Percentiles rank a stretch among this genome's conserved stretches.
These are phyloP conservation scores for Aldrovandia affinis DNA, from an alignment of 2,797 vertebrate species.

Conservation along the genomic window DNA sequence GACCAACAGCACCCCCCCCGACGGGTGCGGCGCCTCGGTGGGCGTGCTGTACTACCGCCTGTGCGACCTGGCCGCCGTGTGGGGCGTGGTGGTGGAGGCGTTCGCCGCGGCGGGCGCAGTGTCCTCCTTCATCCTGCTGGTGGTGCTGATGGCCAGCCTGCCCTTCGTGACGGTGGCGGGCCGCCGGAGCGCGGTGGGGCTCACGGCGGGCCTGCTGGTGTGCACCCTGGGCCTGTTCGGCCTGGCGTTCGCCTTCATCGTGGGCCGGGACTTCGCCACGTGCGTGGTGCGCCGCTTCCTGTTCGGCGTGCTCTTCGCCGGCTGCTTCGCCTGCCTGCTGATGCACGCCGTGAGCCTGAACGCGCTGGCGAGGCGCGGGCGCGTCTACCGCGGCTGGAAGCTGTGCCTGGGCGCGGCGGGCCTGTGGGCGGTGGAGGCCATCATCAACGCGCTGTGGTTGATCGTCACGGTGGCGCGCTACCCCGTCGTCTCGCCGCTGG, in stretches of 20 bases:
- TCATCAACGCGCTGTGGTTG: conserved; percentile 94
- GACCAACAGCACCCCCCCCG: conserved; percentile 46
- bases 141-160: conserved; percentile 85
- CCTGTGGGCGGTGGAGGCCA: conserved; percentile 84
- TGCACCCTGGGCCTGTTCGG: conserved; percentile 86
- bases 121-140: conserved; percentile 77
- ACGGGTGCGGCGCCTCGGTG: conserved; percentile 79
- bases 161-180: conserved; percentile 80
- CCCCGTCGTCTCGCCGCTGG: conserved; percentile 19
- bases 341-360: conserved; percentile 83
- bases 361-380: conserved; percentile 72
- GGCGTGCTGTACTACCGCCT: conserved; percentile 87
- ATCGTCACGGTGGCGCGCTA: conserved; percentile 84
- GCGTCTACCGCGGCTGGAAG: conserved; percentile 73
- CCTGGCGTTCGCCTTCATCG: conserved; percentile 88
- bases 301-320: conserved; percentile 87
- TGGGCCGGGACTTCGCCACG: conserved; percentile 83
- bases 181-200: conserved; percentile 75
- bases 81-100: conserved; percentile 90
- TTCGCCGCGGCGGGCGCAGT: conserved; percentile 80
- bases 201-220: conserved; percentile 80
- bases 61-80: conserved; percentile 78
- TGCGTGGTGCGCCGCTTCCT: conserved; percentile 89
- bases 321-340: conserved; percentile 89
- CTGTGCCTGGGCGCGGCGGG: conserved; percentile 74